Percentiles rank a stretch among this genome's conserved stretches.
phyloP scores from a whole-genome alignment of 2,113 vertebrate species.

The Pitta sordida region DNA sequence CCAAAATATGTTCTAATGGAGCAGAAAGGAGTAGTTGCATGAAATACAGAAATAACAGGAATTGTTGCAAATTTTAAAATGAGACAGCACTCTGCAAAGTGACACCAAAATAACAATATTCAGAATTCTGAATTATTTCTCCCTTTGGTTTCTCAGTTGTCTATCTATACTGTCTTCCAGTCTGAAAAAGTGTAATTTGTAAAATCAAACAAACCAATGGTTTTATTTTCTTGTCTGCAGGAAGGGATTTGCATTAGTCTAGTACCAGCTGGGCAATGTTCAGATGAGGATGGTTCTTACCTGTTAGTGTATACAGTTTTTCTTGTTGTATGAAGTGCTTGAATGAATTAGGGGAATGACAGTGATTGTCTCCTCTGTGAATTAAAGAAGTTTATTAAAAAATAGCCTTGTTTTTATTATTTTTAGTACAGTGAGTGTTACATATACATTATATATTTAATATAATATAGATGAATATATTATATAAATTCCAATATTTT shows the following conservation, averaged over 20 bases:
- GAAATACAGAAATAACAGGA: background rate
- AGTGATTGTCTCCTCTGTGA: background rate
- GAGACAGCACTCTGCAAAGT: background rate
- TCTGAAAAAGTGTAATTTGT: background rate
- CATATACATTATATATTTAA: no score
- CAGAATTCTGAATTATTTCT: background rate
- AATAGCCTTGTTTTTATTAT: background rate
- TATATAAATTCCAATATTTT: background rate
- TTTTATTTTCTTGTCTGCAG: background rate
- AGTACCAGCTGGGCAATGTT: background rate
- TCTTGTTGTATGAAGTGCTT: background rate
- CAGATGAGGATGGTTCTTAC: background rate
- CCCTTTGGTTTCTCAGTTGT: background rate
- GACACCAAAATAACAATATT: background rate
- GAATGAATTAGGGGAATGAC: accelerated
- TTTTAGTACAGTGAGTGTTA: background rate
- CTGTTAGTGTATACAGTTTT: background rate
- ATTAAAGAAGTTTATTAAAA: background rate
- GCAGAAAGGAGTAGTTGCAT: background rate
- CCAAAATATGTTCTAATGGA: background rate
- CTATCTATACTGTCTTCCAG: no score
- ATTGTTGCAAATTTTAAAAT: constrained; percentile 29
- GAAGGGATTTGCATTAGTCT: background rate
- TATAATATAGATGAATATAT: background rate
- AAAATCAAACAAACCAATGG: background rate